Conservation (phyloP, 1,140 invertebrate genomes). For the Vanessa tameamea region DNA sequence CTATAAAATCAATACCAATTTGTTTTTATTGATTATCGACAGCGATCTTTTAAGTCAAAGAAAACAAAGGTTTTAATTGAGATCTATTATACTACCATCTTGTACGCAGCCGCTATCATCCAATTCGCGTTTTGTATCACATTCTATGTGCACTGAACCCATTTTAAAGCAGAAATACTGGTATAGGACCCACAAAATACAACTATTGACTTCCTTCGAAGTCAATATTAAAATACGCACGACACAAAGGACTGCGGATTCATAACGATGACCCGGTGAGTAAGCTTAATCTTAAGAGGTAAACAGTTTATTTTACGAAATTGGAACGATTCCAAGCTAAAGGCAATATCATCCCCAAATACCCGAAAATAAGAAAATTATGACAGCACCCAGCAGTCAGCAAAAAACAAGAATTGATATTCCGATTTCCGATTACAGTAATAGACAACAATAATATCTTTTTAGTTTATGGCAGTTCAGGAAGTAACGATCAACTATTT, state of each 20-base stretch:
- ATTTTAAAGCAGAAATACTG: constrained; percentile 45
- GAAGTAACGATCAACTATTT: neutral
- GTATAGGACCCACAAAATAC: constrained; percentile 21
- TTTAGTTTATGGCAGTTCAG: constrained; percentile 2
- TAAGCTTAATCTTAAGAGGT: constrained; percentile 29
- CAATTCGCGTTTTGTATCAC: constrained; percentile 47
- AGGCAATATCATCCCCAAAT: constrained; percentile 28
- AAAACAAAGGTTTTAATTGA: neutral
- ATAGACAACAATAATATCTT: constrained; percentile 13
- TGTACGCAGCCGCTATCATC: constrained; percentile 66
- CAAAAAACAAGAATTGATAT: constrained; percentile 31
- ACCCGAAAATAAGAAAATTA: constrained; percentile 34
- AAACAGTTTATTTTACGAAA: constrained; percentile 37
- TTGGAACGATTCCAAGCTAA: constrained; percentile 60
- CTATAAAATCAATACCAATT: neutral
- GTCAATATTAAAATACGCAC: constrained; percentile 27
- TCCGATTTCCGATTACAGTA: constrained; percentile 6
- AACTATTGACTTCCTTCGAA: neutral
- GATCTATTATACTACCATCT: constrained; percentile 49
- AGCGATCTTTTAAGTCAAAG: neutral
- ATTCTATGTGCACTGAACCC: constrained; percentile 47
- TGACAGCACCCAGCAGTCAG: constrained; percentile 16
- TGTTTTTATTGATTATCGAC: neutral
- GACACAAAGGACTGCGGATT: constrained; percentile 53
- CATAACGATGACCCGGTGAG: constrained; percentile 30